Evolutionary conservation across 92 coral and sea anemone genomes (phyloP), one percentile per base, ranked within the genome.

Genomic region (Muricea muricata): DNA sequence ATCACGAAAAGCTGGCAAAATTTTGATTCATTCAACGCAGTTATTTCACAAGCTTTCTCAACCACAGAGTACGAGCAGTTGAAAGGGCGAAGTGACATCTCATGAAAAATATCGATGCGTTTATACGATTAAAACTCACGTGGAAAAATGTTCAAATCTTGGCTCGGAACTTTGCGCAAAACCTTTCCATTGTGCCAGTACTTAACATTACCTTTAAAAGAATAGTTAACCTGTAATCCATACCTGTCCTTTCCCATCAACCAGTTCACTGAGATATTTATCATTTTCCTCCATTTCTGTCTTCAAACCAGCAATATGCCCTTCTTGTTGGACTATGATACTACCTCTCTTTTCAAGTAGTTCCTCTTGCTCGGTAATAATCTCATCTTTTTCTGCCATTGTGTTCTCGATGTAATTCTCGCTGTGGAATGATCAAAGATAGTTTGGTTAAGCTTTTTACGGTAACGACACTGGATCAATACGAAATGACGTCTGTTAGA

Each of bases 211-310:
- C n/a, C n/a, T n/a, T n/a, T n/a, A n/a, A n/a, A n/a, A n/a, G n/a
- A n/a, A n/a, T n/a, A n/a, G n/a, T 21, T 1, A 3, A 21, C 35
- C 50, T 15, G n/a, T n/a, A 35, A 35, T 1, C 3, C 35, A 39
- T 25, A 91, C 98, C 83, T 94, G 93, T 29, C 82, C 84, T 28
- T 87, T 71, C 7, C 93, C 97, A 81, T 93, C 99, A 17, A 78
- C 83, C 28, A 96, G 89, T 69, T 91, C 93, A n/a, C 88, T 84
- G 13, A 96, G 81, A 72, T 86, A 92, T 65, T 94, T 93, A 39
- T 93, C 93, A 67, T 93, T 93, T 35, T 96, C 99, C 50, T 86
- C 90, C 78, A 96, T 93, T 73, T 96, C 99, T 7, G 90, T 91
- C 65, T 92, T 92, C 58, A 96, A 88, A 6, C 91, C 89, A 79